phyloP scores from a whole-genome alignment of 2,113 vertebrate genomes.

The Trichechus manatus region DNA sequence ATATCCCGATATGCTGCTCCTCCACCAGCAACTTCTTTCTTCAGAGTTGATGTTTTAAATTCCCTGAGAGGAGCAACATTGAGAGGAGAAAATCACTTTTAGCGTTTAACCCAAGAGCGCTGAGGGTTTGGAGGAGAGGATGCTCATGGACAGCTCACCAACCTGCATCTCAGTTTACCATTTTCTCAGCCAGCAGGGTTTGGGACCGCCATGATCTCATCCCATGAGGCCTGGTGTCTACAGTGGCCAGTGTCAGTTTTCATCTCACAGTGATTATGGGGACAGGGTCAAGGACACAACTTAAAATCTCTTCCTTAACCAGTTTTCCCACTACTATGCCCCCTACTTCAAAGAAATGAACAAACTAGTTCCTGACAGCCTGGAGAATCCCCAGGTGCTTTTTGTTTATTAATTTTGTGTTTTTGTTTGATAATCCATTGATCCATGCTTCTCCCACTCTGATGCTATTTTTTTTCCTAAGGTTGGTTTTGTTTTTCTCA shows the following conservation, averaged over 20 bases:
- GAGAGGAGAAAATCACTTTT: neutral
- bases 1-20: fast-evolving
- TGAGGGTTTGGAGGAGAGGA: fast-evolving
- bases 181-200: neutral
- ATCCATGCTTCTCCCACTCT: neutral
- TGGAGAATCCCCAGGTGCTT: neutral
- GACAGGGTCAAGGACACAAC: neutral
- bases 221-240: neutral
- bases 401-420: neutral
- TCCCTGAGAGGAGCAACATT: neutral
- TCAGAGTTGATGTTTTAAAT: neutral
- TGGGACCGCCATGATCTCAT: neutral
- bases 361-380: neutral
- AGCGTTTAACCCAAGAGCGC: neutral
- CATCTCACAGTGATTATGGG: neutral
- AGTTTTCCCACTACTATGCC: neutral
- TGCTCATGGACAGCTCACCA: neutral
- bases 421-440: neutral
- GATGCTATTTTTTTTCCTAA: neutral
- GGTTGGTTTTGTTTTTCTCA: slow-evolving; percentile 11
- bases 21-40: neutral
- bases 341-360: neutral
- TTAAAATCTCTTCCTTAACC: neutral
- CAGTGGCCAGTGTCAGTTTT: neutral
- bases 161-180: neutral